These are phyloP conservation scores for Rhodinocichla rosea DNA, from an alignment of 2,113 vertebrate species.

Conservation along the genomic window DNA sequence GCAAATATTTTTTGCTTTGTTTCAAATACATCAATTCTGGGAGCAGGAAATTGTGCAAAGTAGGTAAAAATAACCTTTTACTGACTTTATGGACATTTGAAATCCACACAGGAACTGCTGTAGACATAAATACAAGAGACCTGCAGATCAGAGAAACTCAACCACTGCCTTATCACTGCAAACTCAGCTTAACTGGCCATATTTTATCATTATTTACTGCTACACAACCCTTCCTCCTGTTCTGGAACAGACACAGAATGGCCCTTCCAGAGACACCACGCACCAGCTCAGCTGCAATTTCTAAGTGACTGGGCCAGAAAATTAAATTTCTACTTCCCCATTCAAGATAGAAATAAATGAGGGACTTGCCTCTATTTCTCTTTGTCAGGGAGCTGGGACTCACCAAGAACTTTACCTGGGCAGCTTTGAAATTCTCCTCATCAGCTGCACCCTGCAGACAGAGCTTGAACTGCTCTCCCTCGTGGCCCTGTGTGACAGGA, in stretches of 20 bases:
- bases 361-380: background rate
- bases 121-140: background rate
- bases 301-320: conserved; percentile 38
- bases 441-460: background rate
- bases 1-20: background rate
- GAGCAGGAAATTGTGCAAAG: background rate
- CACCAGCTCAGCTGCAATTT: background rate
- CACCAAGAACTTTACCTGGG: background rate
- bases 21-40: background rate
- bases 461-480: background rate
- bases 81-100: background rate
- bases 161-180: background rate
- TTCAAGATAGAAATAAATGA: background rate
- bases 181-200: background rate
- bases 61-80: background rate
- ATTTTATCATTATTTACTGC: background rate
- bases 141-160: background rate
- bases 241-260: background rate
- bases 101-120: background rate
- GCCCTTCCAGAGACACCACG: background rate
- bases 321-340: conserved; percentile 8
- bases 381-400: background rate
- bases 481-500: background rate
- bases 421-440: accelerated
- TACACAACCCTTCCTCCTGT: background rate